Base-by-base conservation (phyloP, 2,113 vertebrate species). In the Microcebus tavaratra region DNA sequence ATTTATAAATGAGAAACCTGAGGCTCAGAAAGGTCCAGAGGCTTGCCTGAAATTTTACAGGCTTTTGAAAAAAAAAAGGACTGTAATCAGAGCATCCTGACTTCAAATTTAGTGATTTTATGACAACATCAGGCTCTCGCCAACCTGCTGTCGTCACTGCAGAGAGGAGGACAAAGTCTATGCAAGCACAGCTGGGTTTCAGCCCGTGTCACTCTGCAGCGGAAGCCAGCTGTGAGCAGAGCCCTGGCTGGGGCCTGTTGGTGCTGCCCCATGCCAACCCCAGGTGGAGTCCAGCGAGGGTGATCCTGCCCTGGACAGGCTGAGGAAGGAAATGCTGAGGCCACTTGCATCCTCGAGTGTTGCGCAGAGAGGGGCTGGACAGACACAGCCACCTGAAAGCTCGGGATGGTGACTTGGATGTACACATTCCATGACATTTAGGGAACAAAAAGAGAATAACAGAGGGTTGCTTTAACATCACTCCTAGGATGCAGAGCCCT, bases 241-340 rank as follows among this genome's bases (percentile, higher is more conserved):
- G 20, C 6, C 53, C 27, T 23, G 11, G 34, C 27, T 34, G 34
- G 55, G 27, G 48, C 45, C 13, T 0, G 12, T 0, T 2, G 42
- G 27, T 4, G 21, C n/a, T 78, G 55, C 23, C 42, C 45, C 45
- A 2, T 31, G n/a, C 1, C 6, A 65, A 6, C 20, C 4, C 4
- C 45, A 61, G 29, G 10, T 23, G 48, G n/a, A 29, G 10, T 27
- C 9, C 14, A 23, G 15, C 45, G 70, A 39, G 27, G 68, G 2
- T 0, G 2, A 23, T 0, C 0, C 0, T 23, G 21, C 0, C 18
- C 5, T 34, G 17, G n/a, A 20, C 25, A 59, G 21, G 50, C 36
- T 55, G 20, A 89, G 42, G 45, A 31, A 42, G n/a, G 48, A 10
- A 20, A 34, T 5, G 48, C 61, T 1, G 0, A 48, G 48, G 45